Base-by-base conservation (phyloP, 2,113 vertebrate genomes). In the Pelvicachromis taeniatus region DNA sequence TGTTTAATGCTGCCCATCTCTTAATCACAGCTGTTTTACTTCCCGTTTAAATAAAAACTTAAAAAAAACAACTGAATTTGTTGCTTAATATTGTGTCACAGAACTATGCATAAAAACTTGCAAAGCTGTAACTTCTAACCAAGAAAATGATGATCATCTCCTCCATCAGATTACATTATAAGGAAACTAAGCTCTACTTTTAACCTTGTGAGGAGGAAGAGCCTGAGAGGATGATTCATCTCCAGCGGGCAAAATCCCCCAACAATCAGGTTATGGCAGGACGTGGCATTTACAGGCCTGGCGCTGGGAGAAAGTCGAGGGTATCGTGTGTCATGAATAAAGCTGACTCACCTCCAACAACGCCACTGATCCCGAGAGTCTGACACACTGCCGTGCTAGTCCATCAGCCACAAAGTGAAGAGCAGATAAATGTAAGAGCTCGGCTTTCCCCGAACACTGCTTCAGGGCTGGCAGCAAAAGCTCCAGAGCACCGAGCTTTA, bases 291-390 rank as follows among this genome's bases (percentile, higher is more conserved):
- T 53, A 26, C 50, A 53, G 33, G 70, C 45, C 4, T 85, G 78
- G 85, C 59, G 58, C 80, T 16, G 33, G 73, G 42, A 61, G 78
- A 85, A 48, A 54, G 52, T 2, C 9, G 78, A 58, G 59, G 48
- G 81, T 89, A 92, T 90, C 81, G 5, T 13, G 87, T 93, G 83
- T 85, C 88, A 14, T 63, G 40, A 56, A 90, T 89, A 89, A 53
- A 85, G 89, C 91, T 88, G 90, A 92, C 85, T 93, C 88, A 80
- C 56, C 84, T 59, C 79, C 11, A 70, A 90, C 63, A 77, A 21
- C 40, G 1, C 9, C 65, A 81, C 86, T 80, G 75, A 88, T 86
- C 84, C 88, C 1, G n/a, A 81, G 23, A 84, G 79, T 70, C 56
- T 78, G 87, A 80, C 56, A 45, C 7, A 17, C 73, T 59, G 73